Conservation (phyloP, 2,797 vertebrate genomes). For the Gymnocypris eckloni region DNA sequence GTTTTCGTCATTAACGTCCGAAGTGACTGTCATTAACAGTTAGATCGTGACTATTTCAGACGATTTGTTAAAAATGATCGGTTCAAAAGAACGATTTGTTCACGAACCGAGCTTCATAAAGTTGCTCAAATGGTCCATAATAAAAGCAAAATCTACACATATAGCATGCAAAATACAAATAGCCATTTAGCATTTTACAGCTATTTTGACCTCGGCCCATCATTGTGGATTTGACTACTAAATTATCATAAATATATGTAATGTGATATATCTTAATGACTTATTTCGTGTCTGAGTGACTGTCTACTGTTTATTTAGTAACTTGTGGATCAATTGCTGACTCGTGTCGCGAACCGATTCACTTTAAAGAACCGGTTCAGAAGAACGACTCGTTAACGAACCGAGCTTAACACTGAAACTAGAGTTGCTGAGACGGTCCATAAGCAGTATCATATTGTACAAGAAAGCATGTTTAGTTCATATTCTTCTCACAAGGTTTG, state of each 20-base stretch:
- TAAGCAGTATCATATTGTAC: not conserved
- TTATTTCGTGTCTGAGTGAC: not conserved
- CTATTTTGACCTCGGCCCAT: not conserved
- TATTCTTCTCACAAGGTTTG: not conserved
- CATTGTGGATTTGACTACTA: not conserved
- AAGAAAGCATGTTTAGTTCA: not conserved
- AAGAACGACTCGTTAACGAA: not conserved
- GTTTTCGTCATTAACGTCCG: too few species aligned
- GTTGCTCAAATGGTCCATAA: not conserved
- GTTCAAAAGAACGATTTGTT: not conserved
- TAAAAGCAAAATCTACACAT: not conserved
- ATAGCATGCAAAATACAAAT: not conserved
- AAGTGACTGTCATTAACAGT: not conserved
- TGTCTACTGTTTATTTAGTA: not conserved
- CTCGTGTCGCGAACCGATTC: not conserved
- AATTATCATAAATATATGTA: not conserved
- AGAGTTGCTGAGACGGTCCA: not conserved
- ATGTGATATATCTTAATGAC: not conserved
- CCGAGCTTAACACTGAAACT: not conserved
- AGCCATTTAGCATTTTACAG: too few species aligned
- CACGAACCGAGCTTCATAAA: not conserved
- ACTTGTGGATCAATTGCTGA: not conserved
- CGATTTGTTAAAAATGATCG: not conserved
- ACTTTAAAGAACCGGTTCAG: not conserved
- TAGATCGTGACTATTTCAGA: not conserved